phyloP scores from a whole-genome alignment of 2,888 invertebrate genomes.

The Dorcus parallelipipedus region DNA sequence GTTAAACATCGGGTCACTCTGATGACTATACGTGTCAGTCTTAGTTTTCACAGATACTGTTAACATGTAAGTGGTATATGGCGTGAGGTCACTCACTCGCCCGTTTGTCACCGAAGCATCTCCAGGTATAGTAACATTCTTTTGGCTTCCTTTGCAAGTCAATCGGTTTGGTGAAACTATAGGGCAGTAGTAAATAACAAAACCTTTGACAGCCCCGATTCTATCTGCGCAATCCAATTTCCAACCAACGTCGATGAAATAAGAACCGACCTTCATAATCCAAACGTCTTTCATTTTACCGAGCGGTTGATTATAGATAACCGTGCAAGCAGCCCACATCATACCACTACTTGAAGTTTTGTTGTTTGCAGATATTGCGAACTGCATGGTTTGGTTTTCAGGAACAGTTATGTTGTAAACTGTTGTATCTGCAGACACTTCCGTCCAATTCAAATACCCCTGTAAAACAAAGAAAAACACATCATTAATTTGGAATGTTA shows the following conservation, averaged over 20 bases:
- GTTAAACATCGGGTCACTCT: constrained; percentile 59
- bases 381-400: constrained; percentile 62
- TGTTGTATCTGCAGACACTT: constrained; percentile 52
- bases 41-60: constrained; percentile 63
- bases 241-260: constrained; percentile 68
- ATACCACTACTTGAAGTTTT: constrained; percentile 72
- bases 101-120: constrained; percentile 54
- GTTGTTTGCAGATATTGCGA: constrained; percentile 80
- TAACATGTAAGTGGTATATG: constrained; percentile 73
- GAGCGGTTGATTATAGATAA: constrained; percentile 49
- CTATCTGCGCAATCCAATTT: constrained; percentile 72
- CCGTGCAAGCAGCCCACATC: constrained; percentile 79
- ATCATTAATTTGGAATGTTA: constrained; percentile 3
- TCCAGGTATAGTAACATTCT: constrained; percentile 47
- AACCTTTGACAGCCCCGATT: constrained; percentile 69
- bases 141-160: constrained; percentile 53
- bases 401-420: constrained; percentile 59
- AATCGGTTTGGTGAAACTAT: constrained; percentile 54
- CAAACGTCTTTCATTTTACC: constrained; percentile 59
- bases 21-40: constrained; percentile 52
- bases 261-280: constrained; percentile 51
- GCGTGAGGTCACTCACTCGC: constrained; percentile 62
- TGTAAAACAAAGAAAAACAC: constrained; percentile 30
- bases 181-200: constrained; percentile 72
- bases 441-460: constrained; percentile 61